These are phyloP conservation scores for Montipora foliosa DNA, from an alignment of 64 coral and sea anemone species.

Conservation along the genomic window DNA sequence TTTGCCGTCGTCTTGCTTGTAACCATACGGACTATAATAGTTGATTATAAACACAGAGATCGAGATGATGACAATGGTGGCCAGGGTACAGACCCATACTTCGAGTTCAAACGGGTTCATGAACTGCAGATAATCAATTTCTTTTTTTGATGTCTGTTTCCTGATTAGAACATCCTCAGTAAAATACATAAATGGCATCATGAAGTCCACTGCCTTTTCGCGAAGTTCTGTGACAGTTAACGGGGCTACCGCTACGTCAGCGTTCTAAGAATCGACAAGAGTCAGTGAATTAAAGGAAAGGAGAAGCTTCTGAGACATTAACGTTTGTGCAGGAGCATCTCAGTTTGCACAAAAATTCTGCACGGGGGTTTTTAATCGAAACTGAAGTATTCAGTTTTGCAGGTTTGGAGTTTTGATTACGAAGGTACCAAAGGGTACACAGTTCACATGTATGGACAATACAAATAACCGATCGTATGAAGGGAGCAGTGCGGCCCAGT, in stretches of 20 bases:
- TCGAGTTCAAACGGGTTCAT: slow-evolving; percentile 64
- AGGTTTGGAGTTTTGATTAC: too few relatives aligned
- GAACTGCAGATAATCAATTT: slow-evolving; percentile 49
- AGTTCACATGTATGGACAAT: too few relatives aligned
- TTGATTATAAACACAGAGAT: slow-evolving; percentile 63
- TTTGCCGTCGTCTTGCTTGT: slow-evolving; percentile 54
- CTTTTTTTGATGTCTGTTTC: slow-evolving; percentile 6
- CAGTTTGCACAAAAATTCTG: too few relatives aligned
- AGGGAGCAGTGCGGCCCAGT: too few relatives aligned
- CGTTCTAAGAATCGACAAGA: slow-evolving; percentile 5
- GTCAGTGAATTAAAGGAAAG: too few relatives aligned
- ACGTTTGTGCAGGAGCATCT: too few relatives aligned
- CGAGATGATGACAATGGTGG: slow-evolving; percentile 27
- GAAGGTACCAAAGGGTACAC: too few relatives aligned
- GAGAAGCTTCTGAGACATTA: too few relatives aligned
- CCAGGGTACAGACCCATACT: slow-evolving; percentile 66
- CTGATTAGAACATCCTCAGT: slow-evolving; percentile 69
- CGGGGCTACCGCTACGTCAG: slow-evolving; percentile 46
- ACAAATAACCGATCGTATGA: too few relatives aligned
- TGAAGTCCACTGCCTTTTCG: slow-evolving; percentile 69
- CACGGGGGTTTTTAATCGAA: too few relatives aligned
- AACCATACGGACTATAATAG: slow-evolving; percentile 64
- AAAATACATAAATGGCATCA: slow-evolving; percentile 63
- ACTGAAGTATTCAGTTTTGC: too few relatives aligned
- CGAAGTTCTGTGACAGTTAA: slow-evolving; percentile 62